Evolutionary conservation across 2,113 vertebrate species (phyloP).

Genomic region (Falcunculus frontatus): DNA sequence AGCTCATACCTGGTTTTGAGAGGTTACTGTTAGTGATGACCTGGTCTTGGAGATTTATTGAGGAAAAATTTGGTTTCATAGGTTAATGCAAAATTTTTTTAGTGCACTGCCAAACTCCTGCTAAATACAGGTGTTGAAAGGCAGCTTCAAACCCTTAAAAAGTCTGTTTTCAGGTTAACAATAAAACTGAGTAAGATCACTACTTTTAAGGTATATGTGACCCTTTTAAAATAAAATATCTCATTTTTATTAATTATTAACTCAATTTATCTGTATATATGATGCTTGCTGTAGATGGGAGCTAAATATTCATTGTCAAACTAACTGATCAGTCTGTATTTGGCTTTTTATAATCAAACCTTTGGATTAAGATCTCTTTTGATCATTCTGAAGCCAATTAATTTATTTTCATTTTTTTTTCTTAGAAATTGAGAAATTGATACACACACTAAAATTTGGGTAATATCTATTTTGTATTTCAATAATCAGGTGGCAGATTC

Average conservation of each 20-base stretch:
- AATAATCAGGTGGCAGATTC: not conserved
- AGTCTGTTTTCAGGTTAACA: not conserved
- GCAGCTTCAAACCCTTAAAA: not conserved
- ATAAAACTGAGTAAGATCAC: not conserved
- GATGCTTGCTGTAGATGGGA: not conserved
- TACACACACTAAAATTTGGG: not conserved
- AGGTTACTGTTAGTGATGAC: not conserved
- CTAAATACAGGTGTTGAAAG: not conserved
- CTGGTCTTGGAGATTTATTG: not conserved
- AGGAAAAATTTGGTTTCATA: not conserved
- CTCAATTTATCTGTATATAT: not conserved
- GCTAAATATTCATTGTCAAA: not conserved
- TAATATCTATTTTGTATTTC: not conserved
- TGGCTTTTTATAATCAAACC: not conserved
- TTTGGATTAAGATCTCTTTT: constrained; percentile 33
- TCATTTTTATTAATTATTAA: not conserved
- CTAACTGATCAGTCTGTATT: not conserved
- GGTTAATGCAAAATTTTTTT: not conserved
- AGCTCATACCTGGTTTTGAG: not conserved
- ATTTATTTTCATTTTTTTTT: not conserved
- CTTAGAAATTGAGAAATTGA: not conserved
- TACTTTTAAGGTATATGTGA: not conserved
- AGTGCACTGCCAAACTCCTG: not conserved
- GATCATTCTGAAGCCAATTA: constrained; percentile 27
- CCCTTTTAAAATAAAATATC: not conserved